Conservation (phyloP, 2,113 vertebrate genomes). For the Prinia subflava region DNA sequence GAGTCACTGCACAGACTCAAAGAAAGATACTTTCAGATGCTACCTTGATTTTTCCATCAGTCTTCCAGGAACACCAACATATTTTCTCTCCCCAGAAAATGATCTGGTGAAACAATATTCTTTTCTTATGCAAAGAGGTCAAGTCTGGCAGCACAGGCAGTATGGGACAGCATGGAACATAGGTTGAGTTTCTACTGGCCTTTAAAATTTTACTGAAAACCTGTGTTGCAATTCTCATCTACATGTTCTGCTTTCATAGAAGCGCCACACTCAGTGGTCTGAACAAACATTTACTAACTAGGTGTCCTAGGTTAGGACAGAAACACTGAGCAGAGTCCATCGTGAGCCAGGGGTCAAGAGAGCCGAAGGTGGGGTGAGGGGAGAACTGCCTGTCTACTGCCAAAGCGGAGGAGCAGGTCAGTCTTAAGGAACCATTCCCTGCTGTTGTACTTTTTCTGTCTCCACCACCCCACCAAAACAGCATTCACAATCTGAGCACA, state of each 20-base stretch:
- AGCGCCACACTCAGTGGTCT: not conserved
- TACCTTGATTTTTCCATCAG: not conserved
- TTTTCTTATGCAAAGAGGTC: not conserved
- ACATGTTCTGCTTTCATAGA: not conserved
- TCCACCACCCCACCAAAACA: not conserved
- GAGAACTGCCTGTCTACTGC: not conserved
- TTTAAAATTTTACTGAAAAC: not conserved
- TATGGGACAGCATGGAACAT: rapidly evolving
- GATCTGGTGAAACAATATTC: not conserved
- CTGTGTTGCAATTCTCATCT: constrained; percentile 16
- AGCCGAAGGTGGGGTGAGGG: not conserved
- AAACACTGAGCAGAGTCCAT: constrained; percentile 55
- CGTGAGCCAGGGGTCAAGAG: not conserved
- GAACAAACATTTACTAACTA: constrained; percentile 50
- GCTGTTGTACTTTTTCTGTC: not conserved
- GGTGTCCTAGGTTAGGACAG: not conserved
- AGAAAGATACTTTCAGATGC: not conserved
- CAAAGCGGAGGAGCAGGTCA: rapidly evolving
- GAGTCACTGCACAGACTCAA: not conserved
- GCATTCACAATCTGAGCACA: not conserved
- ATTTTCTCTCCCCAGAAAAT: not conserved
- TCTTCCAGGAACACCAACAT: not conserved
- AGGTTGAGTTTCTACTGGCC: not conserved
- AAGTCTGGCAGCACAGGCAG: not conserved
- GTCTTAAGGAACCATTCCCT: not conserved